phyloP scores from a whole-genome alignment of 1,140 invertebrate species.

The Drosophila varians region DNA sequence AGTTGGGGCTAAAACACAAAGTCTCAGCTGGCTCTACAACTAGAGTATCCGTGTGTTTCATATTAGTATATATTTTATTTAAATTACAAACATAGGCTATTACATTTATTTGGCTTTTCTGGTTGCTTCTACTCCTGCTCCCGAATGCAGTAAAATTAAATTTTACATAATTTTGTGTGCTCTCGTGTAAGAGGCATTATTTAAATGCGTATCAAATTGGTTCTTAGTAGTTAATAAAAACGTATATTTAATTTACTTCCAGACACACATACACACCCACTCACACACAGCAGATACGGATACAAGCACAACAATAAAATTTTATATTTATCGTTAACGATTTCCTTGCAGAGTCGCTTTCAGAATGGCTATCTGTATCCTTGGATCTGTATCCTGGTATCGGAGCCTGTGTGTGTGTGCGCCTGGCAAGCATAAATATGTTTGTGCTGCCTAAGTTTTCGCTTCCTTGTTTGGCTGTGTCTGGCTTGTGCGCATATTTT shows the following conservation, averaged over 20 bases:
- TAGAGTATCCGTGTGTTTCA: constrained; percentile 22
- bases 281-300: constrained; percentile 33
- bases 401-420: constrained; percentile 24
- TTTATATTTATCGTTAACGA: constrained; percentile 81
- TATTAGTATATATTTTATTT: constrained; percentile 55
- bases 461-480: constrained; percentile 27
- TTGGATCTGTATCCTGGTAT: constrained; percentile 9
- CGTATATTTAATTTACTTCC: constrained; percentile 81
- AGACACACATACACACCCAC: constrained; percentile 23
- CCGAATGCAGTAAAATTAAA: constrained; percentile 67
- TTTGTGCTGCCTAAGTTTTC: constrained; percentile 41
- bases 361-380: background rate
- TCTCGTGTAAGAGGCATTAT: constrained; percentile 59
- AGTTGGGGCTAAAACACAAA: constrained; percentile 51
- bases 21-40: constrained; percentile 2
- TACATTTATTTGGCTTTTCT: constrained; percentile 77
- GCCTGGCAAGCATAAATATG: constrained; percentile 65
- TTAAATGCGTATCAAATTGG: constrained; percentile 81
- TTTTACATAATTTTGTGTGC: constrained; percentile 66
- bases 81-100: constrained; percentile 70
- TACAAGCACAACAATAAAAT: constrained; percentile 78
- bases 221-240: constrained; percentile 83
- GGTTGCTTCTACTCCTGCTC: constrained; percentile 21
- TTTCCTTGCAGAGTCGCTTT: constrained; percentile 59
- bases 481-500: constrained; percentile 72